phyloP scores from a whole-genome alignment of 2,888 invertebrate species.

The Endotricha flammealis region DNA sequence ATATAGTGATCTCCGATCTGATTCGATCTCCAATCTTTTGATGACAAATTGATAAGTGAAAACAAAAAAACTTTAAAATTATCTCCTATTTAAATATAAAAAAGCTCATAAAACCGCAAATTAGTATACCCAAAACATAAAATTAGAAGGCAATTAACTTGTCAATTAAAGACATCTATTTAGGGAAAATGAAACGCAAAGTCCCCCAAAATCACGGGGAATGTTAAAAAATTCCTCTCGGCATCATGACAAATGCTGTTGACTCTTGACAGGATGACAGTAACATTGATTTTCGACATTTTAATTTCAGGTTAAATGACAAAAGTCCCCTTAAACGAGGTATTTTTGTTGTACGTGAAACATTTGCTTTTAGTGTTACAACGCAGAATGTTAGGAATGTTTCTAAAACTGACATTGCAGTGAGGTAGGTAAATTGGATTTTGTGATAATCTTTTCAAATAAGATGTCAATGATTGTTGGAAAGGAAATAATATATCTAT shows the following conservation, averaged over 20 bases:
- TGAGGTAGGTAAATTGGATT: conserved; percentile 10
- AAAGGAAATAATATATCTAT: too few relatives aligned
- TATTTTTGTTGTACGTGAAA: conserved; percentile 51
- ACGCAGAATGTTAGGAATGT: conserved; percentile 8
- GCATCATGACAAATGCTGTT: conserved; percentile 48
- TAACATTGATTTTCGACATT: conserved; percentile 67
- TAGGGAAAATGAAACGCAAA: conserved; percentile 21
- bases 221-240: conserved; percentile 40
- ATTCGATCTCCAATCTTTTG: too few relatives aligned
- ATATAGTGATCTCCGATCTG: too few relatives aligned
- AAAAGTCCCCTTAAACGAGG: conserved; percentile 37
- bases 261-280: conserved; percentile 46
- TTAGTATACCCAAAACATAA: conserved; percentile 15
- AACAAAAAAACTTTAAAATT: too few relatives aligned
- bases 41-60: too few relatives aligned
- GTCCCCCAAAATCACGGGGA: conserved; percentile 25
- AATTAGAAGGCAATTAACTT: conserved; percentile 49
- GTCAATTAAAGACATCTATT: conserved; percentile 31
- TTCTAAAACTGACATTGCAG: conserved; percentile 1
- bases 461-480: too few relatives aligned
- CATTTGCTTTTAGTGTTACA: conserved; percentile 16
- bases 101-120: neutral
- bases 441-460: too few relatives aligned
- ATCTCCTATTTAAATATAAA: too few relatives aligned
- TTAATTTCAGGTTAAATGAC: conserved; percentile 75